phyloP scores from a whole-genome alignment of 2,888 invertebrate species.

The Lasioglossum vierecki region DNA sequence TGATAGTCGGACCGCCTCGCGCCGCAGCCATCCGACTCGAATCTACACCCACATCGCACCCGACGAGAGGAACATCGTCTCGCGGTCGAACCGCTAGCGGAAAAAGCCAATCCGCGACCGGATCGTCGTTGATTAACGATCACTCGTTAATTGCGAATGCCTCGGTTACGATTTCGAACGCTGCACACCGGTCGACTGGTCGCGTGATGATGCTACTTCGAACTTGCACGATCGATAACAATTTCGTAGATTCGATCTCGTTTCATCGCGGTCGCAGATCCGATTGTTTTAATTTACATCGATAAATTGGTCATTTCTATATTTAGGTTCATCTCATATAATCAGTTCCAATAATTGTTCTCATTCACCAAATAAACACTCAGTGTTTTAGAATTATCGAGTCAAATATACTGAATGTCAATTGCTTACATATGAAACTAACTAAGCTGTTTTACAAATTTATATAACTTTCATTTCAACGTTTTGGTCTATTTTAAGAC shows the following conservation, averaged over 20 bases:
- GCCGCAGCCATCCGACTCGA: constrained; percentile 4
- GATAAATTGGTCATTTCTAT: background rate
- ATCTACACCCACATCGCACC: constrained; percentile 35
- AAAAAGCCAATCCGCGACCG: constrained; percentile 16
- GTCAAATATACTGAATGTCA: too few relatives aligned
- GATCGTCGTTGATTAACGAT: constrained; percentile 50
- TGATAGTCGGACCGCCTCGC: background rate
- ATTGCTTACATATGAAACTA: too few relatives aligned
- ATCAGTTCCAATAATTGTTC: too few relatives aligned
- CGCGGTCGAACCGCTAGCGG: constrained; percentile 21
- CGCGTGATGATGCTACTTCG: background rate
- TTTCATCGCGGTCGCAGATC: background rate
- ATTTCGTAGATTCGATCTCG: background rate
- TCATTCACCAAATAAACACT: too few relatives aligned
- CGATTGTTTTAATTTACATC: background rate
- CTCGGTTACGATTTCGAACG: constrained; percentile 54
- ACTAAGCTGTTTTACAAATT: too few relatives aligned
- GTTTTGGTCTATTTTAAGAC: too few relatives aligned
- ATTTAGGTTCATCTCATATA: too few relatives aligned
- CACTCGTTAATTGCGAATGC: constrained; percentile 53
- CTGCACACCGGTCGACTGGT: constrained; percentile 16
- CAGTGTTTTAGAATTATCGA: too few relatives aligned
- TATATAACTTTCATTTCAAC: too few relatives aligned
- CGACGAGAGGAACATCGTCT: constrained; percentile 22
- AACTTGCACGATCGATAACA: constrained; percentile 22